Conservation (phyloP, 2,888 invertebrate genomes). For the Drosophila mulleri region DNA sequence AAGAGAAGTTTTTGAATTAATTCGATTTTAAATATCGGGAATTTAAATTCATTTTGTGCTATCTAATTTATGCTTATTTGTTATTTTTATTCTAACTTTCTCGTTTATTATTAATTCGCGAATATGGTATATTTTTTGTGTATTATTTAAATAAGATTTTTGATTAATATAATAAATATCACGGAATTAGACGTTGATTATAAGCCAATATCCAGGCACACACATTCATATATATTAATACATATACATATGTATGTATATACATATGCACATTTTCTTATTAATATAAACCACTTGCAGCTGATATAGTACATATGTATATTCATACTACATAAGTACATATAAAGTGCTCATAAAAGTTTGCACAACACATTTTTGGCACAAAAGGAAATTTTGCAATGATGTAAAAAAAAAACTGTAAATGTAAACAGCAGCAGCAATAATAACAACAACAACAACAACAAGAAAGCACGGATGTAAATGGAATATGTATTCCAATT, state of each 20-base stretch:
- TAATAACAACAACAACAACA: slow-evolving; percentile 19
- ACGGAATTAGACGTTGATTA: neutral
- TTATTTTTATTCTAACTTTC: neutral
- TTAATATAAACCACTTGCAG: slow-evolving; percentile 8
- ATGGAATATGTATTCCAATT: slow-evolving; percentile 6
- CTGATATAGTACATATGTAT: neutral
- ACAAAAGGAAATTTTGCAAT: slow-evolving; percentile 46
- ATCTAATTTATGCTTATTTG: no score
- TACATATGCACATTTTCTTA: neutral
- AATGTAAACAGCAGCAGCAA: neutral
- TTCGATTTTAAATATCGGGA: no score
- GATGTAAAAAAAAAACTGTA: slow-evolving; percentile 25
- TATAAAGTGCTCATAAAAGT: slow-evolving; percentile 19
- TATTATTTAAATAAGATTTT: neutral
- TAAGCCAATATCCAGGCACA: neutral
- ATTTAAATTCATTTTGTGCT: no score
- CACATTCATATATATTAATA: no score
- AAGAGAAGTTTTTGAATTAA: no score
- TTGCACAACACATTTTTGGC: slow-evolving; percentile 41
- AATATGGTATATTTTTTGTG: neutral
- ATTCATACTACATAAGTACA: neutral
- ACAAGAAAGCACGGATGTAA: slow-evolving; percentile 4
- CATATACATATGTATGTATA: neutral
- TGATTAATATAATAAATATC: no score
- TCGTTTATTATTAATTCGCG: neutral